These are phyloP conservation scores for Sebastes miniatus DNA, from an alignment of 2,797 vertebrate species.

Conservation along the genomic window DNA sequence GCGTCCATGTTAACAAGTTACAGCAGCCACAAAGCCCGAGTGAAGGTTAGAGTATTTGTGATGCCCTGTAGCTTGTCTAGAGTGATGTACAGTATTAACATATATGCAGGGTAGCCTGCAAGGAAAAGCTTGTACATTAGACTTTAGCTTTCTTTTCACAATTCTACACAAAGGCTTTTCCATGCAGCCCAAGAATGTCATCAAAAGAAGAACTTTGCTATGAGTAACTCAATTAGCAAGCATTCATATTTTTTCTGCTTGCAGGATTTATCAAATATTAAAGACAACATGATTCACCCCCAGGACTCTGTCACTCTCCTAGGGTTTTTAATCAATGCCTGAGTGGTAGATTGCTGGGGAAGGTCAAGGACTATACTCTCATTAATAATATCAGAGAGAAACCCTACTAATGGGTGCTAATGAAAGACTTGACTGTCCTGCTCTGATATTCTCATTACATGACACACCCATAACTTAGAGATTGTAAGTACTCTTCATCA, in stretches of 20 bases:
- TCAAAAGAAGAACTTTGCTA: constrained; percentile 30
- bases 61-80: not conserved
- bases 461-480: constrained; percentile 25
- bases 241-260: constrained; percentile 49
- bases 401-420: constrained; percentile 63
- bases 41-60: not conserved
- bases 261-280: constrained; percentile 72
- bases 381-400: constrained; percentile 70
- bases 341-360: constrained; percentile 59
- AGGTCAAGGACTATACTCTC: constrained; percentile 70
- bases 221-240: constrained; percentile 43
- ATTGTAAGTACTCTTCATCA: not conserved
- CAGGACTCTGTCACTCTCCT: constrained; percentile 48
- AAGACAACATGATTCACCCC: constrained; percentile 64
- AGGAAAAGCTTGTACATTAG: not conserved
- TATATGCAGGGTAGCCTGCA: not conserved
- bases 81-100: not conserved
- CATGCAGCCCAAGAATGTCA: not conserved
- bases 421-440: constrained; percentile 50
- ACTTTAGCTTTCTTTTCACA: not conserved
- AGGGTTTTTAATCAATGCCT: constrained; percentile 70
- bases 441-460: constrained; percentile 41
- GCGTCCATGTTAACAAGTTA: no score
- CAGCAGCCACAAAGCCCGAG: no score
- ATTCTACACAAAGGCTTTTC: not conserved